Percentiles rank a stretch among this genome's conserved stretches.
Conservation (phyloP, 2,797 vertebrate genomes). For the Hippocampus kuda region DNA sequence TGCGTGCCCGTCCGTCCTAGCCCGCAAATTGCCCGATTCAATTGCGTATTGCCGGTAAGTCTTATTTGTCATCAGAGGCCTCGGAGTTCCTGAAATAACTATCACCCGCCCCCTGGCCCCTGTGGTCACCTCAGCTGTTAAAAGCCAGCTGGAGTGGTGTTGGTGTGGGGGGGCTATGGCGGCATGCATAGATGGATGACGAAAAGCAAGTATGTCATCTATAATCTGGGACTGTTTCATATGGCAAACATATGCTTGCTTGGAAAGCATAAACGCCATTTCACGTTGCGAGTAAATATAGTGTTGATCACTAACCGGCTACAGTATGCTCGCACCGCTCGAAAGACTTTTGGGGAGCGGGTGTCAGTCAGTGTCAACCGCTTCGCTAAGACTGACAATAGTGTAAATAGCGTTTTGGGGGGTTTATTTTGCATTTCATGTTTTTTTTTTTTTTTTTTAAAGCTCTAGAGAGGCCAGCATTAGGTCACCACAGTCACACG, state of each 20-base stretch:
- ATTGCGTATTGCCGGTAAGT: constrained; percentile 26
- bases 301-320: constrained; percentile 45
- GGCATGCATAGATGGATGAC: constrained; percentile 34
- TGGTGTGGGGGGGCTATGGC: constrained; percentile 9
- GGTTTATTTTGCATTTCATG: no score
- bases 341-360: constrained; percentile 2
- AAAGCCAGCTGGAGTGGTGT: constrained; percentile 6
- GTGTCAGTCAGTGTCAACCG: constrained; percentile 38
- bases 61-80: constrained; percentile 52
- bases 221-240: constrained; percentile 23
- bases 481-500: no score
- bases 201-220: constrained; percentile 36
- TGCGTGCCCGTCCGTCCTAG: background rate
- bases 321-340: constrained; percentile 20
- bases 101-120: constrained; percentile 11
- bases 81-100: constrained; percentile 54
- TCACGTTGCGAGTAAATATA: constrained; percentile 54
- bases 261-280: constrained; percentile 33
- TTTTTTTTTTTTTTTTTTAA: no score
- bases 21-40: constrained; percentile 6
- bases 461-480: constrained; percentile 15
- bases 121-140: constrained; percentile 52
- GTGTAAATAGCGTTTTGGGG: no score
- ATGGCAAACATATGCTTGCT: constrained; percentile 10
- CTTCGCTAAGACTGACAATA: constrained; percentile 33